Percentiles rank a stretch among this genome's conserved stretches.
Evolutionary conservation across 2,797 vertebrate genomes (phyloP).

Genomic region (Coracias cyanogaster): DNA sequence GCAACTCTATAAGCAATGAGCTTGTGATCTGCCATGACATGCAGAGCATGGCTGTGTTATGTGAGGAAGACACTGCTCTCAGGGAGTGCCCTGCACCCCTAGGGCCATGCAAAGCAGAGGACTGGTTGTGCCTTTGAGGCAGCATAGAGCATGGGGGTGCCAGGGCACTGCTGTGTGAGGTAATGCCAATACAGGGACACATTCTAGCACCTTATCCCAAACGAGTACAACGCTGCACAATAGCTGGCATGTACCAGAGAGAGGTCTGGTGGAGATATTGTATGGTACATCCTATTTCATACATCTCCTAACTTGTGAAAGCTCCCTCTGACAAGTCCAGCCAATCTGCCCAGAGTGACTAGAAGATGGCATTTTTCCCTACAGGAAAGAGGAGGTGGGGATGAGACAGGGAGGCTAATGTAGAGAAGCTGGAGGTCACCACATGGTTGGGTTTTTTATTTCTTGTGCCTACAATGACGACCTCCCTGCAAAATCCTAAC

Average conservation of each 20-base stretch:
- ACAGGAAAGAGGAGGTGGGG: neutral
- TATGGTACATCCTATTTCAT: neutral
- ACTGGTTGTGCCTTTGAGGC: neutral
- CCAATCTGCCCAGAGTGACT: neutral
- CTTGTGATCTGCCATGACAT: neutral
- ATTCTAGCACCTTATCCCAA: neutral
- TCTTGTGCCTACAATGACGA: rapidly evolving
- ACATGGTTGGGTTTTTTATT: neutral
- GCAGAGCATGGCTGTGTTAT: rapidly evolving
- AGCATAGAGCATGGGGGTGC: rapidly evolving
- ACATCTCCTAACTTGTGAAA: neutral
- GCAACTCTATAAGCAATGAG: no score
- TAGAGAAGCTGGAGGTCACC: neutral
- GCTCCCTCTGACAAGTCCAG: neutral
- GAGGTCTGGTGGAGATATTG: neutral
- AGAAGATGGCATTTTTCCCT: rapidly evolving
- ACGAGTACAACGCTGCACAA: rapidly evolving
- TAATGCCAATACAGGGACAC: rapidly evolving
- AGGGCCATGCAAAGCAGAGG: neutral
- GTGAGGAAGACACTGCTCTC: rapidly evolving
- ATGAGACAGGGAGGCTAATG: neutral
- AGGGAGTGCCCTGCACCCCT: rapidly evolving
- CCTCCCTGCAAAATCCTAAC: neutral
- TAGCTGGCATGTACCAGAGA: neutral
- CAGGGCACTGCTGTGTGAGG: neutral